Percentiles rank a stretch among this genome's conserved stretches.
Conservation (phyloP, 2,113 vertebrate species). For the Ameiurus melas region DNA sequence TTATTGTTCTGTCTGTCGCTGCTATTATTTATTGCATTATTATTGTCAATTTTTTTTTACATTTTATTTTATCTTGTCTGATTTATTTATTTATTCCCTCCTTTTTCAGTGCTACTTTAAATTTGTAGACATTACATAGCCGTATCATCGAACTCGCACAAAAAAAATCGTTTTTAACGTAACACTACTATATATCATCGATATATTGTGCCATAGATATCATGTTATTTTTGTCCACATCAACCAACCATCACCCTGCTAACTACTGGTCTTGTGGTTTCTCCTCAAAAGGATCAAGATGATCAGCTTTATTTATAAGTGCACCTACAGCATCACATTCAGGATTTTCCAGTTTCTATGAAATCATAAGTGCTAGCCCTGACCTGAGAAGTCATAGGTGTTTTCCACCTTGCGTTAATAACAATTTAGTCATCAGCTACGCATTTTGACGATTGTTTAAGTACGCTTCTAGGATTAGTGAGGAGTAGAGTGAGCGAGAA, state of each 20-base stretch:
- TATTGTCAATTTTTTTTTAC: not conserved
- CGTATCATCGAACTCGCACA: not conserved
- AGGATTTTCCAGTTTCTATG: not conserved
- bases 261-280: not conserved
- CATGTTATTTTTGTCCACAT: not conserved
- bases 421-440: constrained; percentile 17
- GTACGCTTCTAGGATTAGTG: constrained; percentile 21
- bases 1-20: not conserved
- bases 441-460: not conserved
- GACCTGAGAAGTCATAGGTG: constrained; percentile 19
- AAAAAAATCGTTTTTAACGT: not conserved
- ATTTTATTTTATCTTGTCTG: not conserved
- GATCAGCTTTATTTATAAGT: not conserved
- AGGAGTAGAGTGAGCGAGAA: constrained; percentile 36
- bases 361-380: not conserved
- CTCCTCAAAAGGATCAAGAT: not conserved
- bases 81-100: not conserved
- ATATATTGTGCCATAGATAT: not conserved
- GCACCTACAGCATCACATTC: not conserved
- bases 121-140: not conserved
- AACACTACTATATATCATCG: not conserved
- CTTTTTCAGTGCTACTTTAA: not conserved
- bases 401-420: not conserved
- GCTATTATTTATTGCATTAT: not conserved
- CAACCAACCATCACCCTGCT: not conserved